Percentiles rank a stretch among this genome's conserved stretches.
Conservation (phyloP, 2,888 invertebrate genomes). For the Dryococelus australis region DNA sequence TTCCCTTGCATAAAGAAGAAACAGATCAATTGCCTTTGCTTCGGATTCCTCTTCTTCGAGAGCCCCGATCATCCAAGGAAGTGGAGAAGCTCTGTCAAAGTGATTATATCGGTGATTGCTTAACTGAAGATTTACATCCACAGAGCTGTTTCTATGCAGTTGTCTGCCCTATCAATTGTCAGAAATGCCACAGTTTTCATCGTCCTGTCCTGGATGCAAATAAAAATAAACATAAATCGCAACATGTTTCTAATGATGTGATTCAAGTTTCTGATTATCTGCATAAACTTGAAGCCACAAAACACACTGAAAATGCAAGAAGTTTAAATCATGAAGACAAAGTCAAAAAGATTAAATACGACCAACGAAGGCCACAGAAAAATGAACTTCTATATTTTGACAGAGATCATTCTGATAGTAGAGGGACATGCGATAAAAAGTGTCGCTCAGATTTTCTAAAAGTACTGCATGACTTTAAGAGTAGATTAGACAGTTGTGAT, state of each 20-base stretch:
- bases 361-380: neutral
- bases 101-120: neutral
- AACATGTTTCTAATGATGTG: neutral
- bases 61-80: neutral
- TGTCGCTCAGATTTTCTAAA: neutral
- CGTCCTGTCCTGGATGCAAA: neutral
- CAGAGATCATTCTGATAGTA: neutral
- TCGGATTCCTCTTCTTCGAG: neutral
- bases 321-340: neutral
- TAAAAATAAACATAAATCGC: neutral
- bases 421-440: neutral
- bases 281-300: neutral
- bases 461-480: neutral
- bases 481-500: neutral
- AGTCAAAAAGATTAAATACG: neutral
- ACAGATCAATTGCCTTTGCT: neutral
- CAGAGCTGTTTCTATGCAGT: neutral
- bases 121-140: neutral
- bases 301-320: neutral
- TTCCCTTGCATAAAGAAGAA: neutral
- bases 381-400: neutral
- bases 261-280: neutral
- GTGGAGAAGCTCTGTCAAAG: neutral
- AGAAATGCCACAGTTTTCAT: neutral
- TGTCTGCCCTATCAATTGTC: neutral